phyloP scores from a whole-genome alignment of 2,797 vertebrate genomes.

The Xenopus petersii region DNA sequence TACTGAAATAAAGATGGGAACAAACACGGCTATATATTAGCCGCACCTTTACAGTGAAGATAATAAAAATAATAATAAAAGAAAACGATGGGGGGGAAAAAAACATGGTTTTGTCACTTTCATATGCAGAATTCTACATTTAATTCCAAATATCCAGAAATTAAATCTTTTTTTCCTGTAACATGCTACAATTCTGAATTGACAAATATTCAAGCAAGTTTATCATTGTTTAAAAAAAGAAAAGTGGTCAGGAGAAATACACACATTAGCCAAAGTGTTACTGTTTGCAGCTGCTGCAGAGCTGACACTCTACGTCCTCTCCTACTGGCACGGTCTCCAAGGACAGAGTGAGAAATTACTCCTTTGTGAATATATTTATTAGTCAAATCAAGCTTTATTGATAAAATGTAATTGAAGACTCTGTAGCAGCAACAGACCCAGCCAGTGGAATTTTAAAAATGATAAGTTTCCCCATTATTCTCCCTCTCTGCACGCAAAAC shows the following conservation, averaged over 20 bases:
- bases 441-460: conserved; percentile 61
- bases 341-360: conserved; percentile 69
- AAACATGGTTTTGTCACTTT: conserved; percentile 30
- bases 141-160: conserved; percentile 63
- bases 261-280: conserved; percentile 55
- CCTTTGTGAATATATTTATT: conserved; percentile 70
- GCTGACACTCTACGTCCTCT: too few species aligned
- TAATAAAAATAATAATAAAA: too few species aligned
- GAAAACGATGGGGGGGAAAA: conserved; percentile 28
- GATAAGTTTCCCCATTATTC: too few species aligned
- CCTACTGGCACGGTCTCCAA: conserved; percentile 27
- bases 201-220: conserved; percentile 58
- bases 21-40: too few species aligned
- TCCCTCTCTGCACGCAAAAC: too few species aligned
- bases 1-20: too few species aligned
- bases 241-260: conserved; percentile 63
- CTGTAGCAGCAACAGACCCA: conserved; percentile 76
- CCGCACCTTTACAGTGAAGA: too few species aligned
- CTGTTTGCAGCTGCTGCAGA: conserved; percentile 65
- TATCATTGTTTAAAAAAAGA: conserved; percentile 57
- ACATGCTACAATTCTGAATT: conserved; percentile 71
- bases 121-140: conserved; percentile 62
- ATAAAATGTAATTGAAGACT: conserved; percentile 77
- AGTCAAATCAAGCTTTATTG: conserved; percentile 82
- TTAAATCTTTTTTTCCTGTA: conserved; percentile 62